Percentiles rank a stretch among this genome's conserved stretches.
Conservation (phyloP, 2,888 invertebrate species). For the Orthosia cruda region DNA sequence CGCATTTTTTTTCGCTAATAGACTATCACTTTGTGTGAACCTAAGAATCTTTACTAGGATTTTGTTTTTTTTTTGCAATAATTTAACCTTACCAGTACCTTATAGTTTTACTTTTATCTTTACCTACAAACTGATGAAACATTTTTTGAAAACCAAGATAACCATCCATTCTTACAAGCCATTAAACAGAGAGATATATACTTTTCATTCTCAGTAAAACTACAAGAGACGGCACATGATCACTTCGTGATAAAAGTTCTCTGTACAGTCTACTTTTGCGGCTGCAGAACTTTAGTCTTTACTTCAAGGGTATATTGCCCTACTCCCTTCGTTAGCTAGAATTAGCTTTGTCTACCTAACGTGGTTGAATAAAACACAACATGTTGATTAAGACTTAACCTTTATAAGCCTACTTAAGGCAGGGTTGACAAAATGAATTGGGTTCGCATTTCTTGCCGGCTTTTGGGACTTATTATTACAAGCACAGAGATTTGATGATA, state of each 20-base stretch:
- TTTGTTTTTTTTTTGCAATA: too few species aligned
- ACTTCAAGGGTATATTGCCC: background rate
- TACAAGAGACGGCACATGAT: too few species aligned
- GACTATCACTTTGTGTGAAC: too few species aligned
- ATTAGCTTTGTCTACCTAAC: background rate
- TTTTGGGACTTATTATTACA: background rate
- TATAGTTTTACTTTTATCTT: too few species aligned
- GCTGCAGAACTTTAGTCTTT: background rate
- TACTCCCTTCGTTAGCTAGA: background rate
- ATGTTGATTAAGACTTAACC: slow-evolving; percentile 9
- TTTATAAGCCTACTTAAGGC: slow-evolving; percentile 3
- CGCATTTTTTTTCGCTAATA: too few species aligned
- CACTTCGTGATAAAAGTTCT: background rate
- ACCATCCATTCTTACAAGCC: background rate
- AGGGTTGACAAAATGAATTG: background rate
- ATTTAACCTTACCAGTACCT: too few species aligned
- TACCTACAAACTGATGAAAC: too few species aligned
- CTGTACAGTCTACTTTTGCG: background rate
- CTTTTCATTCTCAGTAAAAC: background rate
- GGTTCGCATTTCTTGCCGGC: background rate
- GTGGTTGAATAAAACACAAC: background rate
- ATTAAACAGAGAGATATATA: background rate
- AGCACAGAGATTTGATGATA: background rate
- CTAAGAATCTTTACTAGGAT: too few species aligned
- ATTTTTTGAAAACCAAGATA: background rate